phyloP scores from a whole-genome alignment of 2,113 vertebrate genomes.

The Microcebus ravelobensis region DNA sequence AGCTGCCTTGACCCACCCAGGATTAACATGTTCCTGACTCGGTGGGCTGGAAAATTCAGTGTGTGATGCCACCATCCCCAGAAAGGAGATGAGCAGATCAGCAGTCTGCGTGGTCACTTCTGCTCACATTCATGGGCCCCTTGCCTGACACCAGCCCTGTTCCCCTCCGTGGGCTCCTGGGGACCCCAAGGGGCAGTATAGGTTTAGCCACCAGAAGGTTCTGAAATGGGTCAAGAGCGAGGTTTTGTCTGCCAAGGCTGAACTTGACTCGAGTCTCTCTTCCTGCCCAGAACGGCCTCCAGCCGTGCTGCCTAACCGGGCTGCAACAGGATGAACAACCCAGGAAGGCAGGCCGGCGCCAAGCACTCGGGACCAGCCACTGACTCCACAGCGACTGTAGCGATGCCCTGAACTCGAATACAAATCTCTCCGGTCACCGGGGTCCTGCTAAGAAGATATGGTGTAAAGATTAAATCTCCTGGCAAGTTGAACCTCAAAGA shows the following conservation, averaged over 20 bases:
- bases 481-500: neutral
- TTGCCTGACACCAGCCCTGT: neutral
- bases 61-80: fast-evolving
- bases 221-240: neutral
- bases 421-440: fast-evolving
- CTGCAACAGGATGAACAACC: neutral
- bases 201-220: neutral
- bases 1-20: fast-evolving
- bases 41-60: fast-evolving
- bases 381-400: fast-evolving
- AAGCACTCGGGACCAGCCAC: fast-evolving
- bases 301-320: fast-evolving
- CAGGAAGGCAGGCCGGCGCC: fast-evolving
- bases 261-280: neutral
- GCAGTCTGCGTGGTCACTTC: fast-evolving
- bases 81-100: neutral
- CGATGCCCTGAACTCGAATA: neutral
- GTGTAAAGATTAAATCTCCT: neutral
- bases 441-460: neutral
- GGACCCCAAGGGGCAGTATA: fast-evolving
- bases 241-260: neutral
- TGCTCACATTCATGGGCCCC: no score
- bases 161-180: neutral
- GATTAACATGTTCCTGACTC: fast-evolving
- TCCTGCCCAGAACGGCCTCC: neutral